phyloP scores from a whole-genome alignment of 1,140 invertebrate genomes.

The Radopholus similis region DNA sequence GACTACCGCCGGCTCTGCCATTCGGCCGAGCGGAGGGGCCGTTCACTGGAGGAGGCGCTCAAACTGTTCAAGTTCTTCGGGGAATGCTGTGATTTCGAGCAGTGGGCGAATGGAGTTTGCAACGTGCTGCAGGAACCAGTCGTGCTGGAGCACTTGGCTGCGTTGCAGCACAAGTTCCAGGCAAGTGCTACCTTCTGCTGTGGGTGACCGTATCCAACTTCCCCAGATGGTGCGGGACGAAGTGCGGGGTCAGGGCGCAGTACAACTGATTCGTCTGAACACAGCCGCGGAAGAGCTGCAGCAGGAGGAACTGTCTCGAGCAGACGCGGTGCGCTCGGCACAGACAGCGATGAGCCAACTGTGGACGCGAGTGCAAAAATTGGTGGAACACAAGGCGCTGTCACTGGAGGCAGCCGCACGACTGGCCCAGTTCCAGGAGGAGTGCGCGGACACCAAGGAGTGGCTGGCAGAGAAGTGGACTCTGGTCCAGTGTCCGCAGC shows the following conservation, averaged over 20 bases:
- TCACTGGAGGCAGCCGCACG: constrained; percentile 67
- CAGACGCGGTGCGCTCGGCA: constrained; percentile 76
- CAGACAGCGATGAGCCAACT: constrained; percentile 72
- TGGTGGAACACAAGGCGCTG: constrained; percentile 84
- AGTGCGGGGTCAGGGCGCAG: constrained; percentile 78
- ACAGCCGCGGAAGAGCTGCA: constrained; percentile 79
- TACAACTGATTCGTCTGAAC: constrained; percentile 82
- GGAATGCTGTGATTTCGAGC: constrained; percentile 96
- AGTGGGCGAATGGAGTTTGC: constrained; percentile 93
- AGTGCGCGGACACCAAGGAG: constrained; percentile 83
- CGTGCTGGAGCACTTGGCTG: constrained; percentile 81
- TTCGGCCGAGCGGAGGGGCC: constrained; percentile 71
- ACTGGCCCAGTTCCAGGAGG: constrained; percentile 86
- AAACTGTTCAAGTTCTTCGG: constrained; percentile 86
- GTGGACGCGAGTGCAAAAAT: constrained; percentile 77
- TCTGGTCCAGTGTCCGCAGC: constrained; percentile 67
- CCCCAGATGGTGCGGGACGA: constrained; percentile 86
- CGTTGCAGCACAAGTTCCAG: constrained; percentile 88
- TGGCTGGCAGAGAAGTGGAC: constrained; percentile 90
- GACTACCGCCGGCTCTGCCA: constrained; percentile 77
- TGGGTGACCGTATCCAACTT: constrained; percentile 9
- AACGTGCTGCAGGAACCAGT: constrained; percentile 79
- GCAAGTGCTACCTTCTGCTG: constrained; percentile 14
- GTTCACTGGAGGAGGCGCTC: constrained; percentile 83
- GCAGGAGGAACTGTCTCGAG: constrained; percentile 78